Evolutionary conservation across 2,113 vertebrate species (phyloP).

Genomic region (Notarius quadriscutis): DNA sequence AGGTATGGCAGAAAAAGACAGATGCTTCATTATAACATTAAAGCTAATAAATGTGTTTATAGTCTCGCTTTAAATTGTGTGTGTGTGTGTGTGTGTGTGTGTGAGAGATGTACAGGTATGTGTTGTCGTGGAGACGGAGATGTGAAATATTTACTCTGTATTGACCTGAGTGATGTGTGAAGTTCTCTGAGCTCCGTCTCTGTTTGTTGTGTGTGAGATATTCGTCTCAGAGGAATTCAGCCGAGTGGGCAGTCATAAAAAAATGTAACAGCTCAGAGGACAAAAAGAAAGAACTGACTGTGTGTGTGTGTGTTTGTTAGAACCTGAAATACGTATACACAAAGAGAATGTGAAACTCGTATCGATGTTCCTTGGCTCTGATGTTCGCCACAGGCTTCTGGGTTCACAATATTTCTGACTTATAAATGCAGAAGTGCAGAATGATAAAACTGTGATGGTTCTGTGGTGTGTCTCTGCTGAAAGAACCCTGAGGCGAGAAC

Average conservation of each 20-base stretch:
- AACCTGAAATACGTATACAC: neutral
- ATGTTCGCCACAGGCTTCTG: neutral
- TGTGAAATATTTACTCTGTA: conserved; percentile 39
- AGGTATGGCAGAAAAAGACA: neutral
- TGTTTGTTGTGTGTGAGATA: conserved; percentile 37
- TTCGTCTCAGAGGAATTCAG: neutral
- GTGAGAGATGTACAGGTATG: neutral
- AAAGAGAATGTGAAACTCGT: neutral
- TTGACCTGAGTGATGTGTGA: conserved; percentile 30
- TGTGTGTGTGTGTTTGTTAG: neutral
- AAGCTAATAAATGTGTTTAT: neutral
- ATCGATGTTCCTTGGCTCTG: neutral
- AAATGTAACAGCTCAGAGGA: conserved; percentile 27
- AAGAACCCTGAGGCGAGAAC: neutral
- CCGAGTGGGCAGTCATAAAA: conserved; percentile 24
- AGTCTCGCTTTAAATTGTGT: neutral
- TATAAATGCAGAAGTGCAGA: neutral
- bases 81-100: conserved; percentile 8
- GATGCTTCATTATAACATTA: neutral
- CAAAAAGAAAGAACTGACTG: conserved; percentile 11
- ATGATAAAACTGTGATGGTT: neutral
- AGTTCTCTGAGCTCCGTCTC: conserved; percentile 3
- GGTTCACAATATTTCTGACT: neutral
- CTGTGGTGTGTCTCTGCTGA: neutral
- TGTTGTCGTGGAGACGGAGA: neutral